These are phyloP conservation scores for Xestoiulus laeticollis DNA, from an alignment of 2,888 invertebrate species.

Conservation along the genomic window DNA sequence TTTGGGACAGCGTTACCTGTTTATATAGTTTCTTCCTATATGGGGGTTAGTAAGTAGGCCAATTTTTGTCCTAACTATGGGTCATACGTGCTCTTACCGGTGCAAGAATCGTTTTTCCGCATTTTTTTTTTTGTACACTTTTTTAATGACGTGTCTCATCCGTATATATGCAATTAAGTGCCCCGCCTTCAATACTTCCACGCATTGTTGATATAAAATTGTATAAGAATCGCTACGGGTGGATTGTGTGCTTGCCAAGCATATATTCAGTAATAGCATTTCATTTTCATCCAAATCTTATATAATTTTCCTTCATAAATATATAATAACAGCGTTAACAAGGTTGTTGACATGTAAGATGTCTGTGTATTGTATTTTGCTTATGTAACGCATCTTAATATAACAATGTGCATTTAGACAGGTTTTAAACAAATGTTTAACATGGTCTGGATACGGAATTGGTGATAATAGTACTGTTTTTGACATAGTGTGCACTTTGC, in stretches of 20 bases:
- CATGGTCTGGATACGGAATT: neutral
- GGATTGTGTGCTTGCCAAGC: neutral
- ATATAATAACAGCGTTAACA: neutral
- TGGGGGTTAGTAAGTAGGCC: slow-evolving; percentile 45
- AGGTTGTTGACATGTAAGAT: neutral
- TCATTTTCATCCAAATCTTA: neutral
- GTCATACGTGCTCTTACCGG: slow-evolving; percentile 36
- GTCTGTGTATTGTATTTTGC: neutral
- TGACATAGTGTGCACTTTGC: neutral
- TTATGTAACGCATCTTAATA: neutral
- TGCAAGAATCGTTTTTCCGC: slow-evolving; percentile 36
- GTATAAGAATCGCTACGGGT: neutral
- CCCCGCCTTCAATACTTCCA: slow-evolving; percentile 24
- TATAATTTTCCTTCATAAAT: neutral
- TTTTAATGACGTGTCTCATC: slow-evolving; percentile 33
- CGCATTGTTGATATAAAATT: slow-evolving; percentile 19
- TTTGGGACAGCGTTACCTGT: slow-evolving; percentile 8
- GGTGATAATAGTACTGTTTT: neutral
- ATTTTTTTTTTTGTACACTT: neutral
- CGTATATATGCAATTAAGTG: neutral
- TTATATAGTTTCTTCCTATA: slow-evolving; percentile 38
- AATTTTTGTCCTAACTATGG: slow-evolving; percentile 22
- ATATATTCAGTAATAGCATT: neutral
- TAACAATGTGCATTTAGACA: neutral
- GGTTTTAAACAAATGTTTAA: neutral